A percentile compares a stretch with the other conserved stretches of the same genome.
These are phyloP conservation scores for Drosophila sproati DNA, from an alignment of 1,140 invertebrate species.

Conservation along the genomic window DNA sequence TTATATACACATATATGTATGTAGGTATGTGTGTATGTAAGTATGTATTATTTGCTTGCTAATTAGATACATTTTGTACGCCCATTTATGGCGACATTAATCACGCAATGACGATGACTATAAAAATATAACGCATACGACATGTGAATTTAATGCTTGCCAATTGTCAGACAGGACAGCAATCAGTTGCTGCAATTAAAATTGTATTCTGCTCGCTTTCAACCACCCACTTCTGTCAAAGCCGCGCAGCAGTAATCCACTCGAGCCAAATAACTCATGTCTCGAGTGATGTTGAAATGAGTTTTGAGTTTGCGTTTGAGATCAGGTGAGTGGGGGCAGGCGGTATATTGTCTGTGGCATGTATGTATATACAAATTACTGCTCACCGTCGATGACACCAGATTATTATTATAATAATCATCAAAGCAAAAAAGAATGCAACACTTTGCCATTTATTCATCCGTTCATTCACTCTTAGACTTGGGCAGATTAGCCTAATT, in stretches of 20 bases:
- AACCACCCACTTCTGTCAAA: background rate
- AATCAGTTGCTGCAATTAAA: conserved; percentile 36
- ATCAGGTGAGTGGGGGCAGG: conserved; percentile 28
- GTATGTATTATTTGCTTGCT: conserved; percentile 27
- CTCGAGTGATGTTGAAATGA: conserved; percentile 66
- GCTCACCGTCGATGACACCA: conserved; percentile 28
- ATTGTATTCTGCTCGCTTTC: background rate
- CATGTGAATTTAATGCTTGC: conserved; percentile 37
- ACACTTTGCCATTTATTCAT: conserved; percentile 13
- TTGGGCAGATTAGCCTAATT: conserved; percentile 36
- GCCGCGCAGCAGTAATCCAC: conserved; percentile 31
- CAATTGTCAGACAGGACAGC: conserved; percentile 29
- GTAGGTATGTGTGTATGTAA: background rate
- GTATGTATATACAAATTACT: background rate
- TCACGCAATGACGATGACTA: background rate
- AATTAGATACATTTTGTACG: conserved; percentile 38
- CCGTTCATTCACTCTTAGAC: conserved; percentile 12
- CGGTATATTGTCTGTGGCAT: no score
- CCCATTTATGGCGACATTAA: conserved; percentile 13
- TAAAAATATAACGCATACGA: conserved; percentile 19
- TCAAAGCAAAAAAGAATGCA: conserved; percentile 8
- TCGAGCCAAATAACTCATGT: conserved; percentile 63
- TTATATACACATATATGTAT: background rate
- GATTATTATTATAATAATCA: conserved; percentile 31
- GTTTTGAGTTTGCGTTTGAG: conserved; percentile 32